Percentiles rank a stretch among this genome's conserved stretches.
phyloP scores from a whole-genome alignment of 2,797 vertebrate genomes.

The Halcyon badia region DNA sequence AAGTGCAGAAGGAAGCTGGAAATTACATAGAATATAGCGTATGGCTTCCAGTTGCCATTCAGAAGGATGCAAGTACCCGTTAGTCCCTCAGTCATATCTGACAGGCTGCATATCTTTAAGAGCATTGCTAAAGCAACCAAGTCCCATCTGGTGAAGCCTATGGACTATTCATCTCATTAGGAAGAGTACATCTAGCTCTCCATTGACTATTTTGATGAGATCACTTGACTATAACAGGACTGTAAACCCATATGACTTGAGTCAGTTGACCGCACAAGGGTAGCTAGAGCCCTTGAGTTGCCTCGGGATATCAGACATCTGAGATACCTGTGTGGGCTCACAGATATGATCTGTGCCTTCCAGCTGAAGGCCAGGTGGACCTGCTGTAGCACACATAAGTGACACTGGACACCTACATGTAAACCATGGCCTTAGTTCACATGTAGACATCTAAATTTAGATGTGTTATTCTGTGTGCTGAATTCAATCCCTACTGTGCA shows the following conservation, averaged over 20 bases:
- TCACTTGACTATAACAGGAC: background rate
- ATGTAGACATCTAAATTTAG: background rate
- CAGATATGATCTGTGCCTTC: background rate
- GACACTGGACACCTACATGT: background rate
- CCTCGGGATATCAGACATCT: background rate
- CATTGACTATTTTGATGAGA: background rate
- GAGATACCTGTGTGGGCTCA: background rate
- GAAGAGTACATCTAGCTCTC: background rate
- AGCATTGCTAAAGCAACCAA: background rate
- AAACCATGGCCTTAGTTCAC: background rate
- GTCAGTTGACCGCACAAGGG: background rate
- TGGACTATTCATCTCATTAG: background rate
- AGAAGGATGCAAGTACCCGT: background rate
- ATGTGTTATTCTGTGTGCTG: background rate
- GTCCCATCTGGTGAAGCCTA: background rate
- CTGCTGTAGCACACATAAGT: background rate
- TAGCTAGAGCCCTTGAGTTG: background rate
- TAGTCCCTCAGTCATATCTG: background rate
- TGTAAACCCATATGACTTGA: background rate
- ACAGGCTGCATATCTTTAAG: background rate
- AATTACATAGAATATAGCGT: background rate
- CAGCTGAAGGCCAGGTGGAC: background rate
- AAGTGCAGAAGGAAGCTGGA: background rate
- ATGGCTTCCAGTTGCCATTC: background rate
- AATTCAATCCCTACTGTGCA: background rate